Evolutionary conservation across 2,888 invertebrate genomes (phyloP), one percentile per base, ranked within the genome.

Genomic region (Lacanobia wlatinum): DNA sequence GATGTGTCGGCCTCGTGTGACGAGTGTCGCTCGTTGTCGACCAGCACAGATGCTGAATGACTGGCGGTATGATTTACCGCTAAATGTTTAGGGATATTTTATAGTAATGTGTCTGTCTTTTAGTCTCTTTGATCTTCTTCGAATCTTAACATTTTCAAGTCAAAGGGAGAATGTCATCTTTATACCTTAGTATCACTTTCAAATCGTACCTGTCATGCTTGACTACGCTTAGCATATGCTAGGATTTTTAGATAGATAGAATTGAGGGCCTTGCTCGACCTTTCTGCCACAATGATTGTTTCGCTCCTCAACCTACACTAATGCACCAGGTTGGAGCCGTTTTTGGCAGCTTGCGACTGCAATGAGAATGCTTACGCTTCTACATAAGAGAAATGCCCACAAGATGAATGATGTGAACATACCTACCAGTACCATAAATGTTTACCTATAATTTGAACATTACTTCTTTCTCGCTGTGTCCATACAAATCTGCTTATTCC

Each of bases 1-100:
- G 73, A 23, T 5, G 80, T 70, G 72, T 63, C 74, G 81, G 67
- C 43, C 38, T 53, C 48, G 48, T 59, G 48, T 53, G 28, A 72
- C 60, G 14, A 76, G 62, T 59, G 38, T 28, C 53, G 12, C 66
- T 46, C 21, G 21, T n/a, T 53, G 46, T 2, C 28, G 55, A 38
- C 68, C 43, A 58, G 6, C 52, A n/a, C 76, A 63, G 21, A 75
- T 70, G 75, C 28, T 28, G 50, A 4, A 9, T 43, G 70, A 43
- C 43, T 64, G 40, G 10, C n/a, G 10, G 23, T 6, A 66, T 58
- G 65, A 50, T 74, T 65, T 73, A 53, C 40, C 28, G 40, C 70
- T 16, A 56, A 73, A 64, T 56, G 10, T 73, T 73, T 50, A 64
- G 28, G 21, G 40, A 18, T 40, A 56, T 66, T 74, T 66, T 16